phyloP scores from a whole-genome alignment of 1,140 invertebrate genomes.

The Sinella curviseta region DNA sequence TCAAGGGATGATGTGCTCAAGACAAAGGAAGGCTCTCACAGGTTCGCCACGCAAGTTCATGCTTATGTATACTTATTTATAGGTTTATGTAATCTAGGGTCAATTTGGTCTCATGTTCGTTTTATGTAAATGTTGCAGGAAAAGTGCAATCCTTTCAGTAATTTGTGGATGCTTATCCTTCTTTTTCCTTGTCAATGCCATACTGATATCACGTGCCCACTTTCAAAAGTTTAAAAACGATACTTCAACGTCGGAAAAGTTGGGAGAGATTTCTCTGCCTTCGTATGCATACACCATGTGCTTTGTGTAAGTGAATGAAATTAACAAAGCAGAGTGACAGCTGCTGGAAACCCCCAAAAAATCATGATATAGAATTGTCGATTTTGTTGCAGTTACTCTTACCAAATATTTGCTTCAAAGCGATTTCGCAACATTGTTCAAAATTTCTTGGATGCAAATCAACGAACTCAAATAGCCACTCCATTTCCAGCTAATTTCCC shows the following conservation, averaged over 20 bases:
- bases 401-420: not conserved
- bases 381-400: not conserved
- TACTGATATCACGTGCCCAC: not conserved
- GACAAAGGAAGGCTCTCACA: not conserved
- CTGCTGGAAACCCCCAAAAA: not conserved
- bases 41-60: too few relatives aligned
- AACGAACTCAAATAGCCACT: not conserved
- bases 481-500: not conserved
- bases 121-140: not conserved
- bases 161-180: not conserved
- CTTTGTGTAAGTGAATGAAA: constrained; percentile 14
- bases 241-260: not conserved
- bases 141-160: not conserved
- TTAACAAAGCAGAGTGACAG: not conserved
- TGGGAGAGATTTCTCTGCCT: not conserved
- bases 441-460: not conserved
- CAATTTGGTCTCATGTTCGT: not conserved
- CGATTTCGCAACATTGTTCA: constrained; percentile 3
- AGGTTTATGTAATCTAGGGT: too few relatives aligned
- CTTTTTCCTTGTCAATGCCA: constrained; percentile 1
- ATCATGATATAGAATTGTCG: not conserved
- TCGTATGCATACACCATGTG: not conserved
- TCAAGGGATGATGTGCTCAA: not conserved
- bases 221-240: not conserved
- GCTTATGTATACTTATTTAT: too few relatives aligned